Percentiles rank a stretch among this genome's conserved stretches.
These are phyloP conservation scores for Alces alces DNA, from an alignment of 2,113 vertebrate species.

Conservation along the genomic window DNA sequence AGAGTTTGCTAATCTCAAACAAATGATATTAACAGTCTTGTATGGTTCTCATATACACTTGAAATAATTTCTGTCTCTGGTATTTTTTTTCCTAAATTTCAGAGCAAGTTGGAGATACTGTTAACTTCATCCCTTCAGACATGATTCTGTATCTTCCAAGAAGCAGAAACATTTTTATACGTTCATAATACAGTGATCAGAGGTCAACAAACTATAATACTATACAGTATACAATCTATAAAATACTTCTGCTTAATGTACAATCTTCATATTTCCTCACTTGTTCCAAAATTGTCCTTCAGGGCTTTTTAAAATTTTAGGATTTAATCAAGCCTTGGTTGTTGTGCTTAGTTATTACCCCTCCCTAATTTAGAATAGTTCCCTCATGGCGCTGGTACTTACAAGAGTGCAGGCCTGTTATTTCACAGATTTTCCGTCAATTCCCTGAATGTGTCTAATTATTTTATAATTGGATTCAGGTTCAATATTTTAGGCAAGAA, in stretches of 20 bases:
- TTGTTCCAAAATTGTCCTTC: neutral
- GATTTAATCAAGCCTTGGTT: neutral
- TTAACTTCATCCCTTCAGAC: neutral
- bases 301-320: neutral
- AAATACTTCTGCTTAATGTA: neutral
- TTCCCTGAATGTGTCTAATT: neutral
- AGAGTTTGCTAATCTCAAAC: neutral
- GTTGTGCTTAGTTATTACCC: neutral
- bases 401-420: neutral
- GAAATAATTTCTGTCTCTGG: neutral
- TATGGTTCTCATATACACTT: neutral
- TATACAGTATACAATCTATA: neutral
- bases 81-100: neutral
- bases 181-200: neutral
- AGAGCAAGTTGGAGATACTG: neutral
- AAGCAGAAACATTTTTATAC: neutral
- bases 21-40: neutral
- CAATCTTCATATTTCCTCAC: neutral
- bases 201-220: neutral
- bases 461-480: neutral
- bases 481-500: neutral
- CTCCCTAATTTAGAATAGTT: neutral
- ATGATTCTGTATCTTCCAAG: neutral
- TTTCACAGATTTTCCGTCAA: neutral
- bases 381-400: neutral